Percentiles rank a stretch among this genome's conserved stretches.
Conservation (phyloP, 1,140 invertebrate genomes). For the Linepithema humile region DNA sequence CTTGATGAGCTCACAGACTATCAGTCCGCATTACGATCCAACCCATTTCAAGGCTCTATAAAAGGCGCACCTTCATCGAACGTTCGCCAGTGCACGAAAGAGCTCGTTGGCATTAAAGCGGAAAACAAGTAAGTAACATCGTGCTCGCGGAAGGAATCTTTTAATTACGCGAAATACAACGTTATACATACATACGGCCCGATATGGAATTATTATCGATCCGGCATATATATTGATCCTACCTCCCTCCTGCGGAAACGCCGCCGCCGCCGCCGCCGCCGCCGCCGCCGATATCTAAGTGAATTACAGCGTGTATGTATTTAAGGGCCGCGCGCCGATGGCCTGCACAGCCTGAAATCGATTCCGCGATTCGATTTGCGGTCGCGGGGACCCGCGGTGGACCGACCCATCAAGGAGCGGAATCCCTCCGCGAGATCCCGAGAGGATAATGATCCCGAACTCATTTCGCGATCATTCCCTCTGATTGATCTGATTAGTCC, state of each 20-base stretch:
- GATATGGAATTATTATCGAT: constrained; percentile 35
- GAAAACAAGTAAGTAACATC: background rate
- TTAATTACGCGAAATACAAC: constrained; percentile 18
- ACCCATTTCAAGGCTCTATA: background rate
- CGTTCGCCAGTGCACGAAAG: background rate
- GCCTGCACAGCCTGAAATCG: constrained; percentile 62
- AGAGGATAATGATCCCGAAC: constrained; percentile 79
- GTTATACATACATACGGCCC: background rate
- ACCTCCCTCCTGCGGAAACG: too few species aligned
- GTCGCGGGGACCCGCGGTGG: constrained; percentile 71
- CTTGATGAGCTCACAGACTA: background rate
- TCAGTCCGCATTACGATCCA: background rate
- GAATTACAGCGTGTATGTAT: constrained; percentile 53
- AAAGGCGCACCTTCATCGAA: constrained; percentile 4
- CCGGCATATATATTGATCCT: too few species aligned
- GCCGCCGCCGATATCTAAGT: background rate
- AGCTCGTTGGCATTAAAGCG: background rate
- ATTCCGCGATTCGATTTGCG: constrained; percentile 80
- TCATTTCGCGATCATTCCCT: constrained; percentile 78
- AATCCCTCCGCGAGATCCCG: constrained; percentile 21
- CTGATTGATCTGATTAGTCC: constrained; percentile 84
- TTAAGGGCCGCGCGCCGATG: constrained; percentile 44
- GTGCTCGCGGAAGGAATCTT: constrained; percentile 5
- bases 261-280: too few species aligned
- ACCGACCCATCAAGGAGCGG: constrained; percentile 49